A percentile compares a stretch with the other conserved stretches of the same genome.
Evolutionary conservation across 2,113 vertebrate genomes (phyloP).

Genomic region (Scopus umbretta): DNA sequence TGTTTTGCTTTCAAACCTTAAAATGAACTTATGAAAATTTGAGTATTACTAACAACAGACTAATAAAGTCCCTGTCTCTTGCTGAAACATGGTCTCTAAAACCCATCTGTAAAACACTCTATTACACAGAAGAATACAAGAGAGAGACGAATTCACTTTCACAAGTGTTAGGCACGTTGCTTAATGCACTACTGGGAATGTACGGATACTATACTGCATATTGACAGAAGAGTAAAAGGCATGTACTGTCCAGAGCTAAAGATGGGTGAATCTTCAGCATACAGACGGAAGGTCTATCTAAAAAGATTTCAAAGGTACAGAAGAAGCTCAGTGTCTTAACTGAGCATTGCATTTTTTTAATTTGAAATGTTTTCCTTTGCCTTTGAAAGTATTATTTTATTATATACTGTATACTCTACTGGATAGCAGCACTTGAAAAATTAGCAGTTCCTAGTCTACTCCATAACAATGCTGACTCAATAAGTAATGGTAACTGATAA

Average conservation of each 20-base stretch:
- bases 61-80: neutral
- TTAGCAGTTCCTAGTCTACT: neutral
- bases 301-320: neutral
- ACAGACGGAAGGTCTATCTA: neutral
- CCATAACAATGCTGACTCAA: neutral
- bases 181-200: neutral
- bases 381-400: neutral
- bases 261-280: neutral
- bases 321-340: neutral
- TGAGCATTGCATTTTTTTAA: neutral
- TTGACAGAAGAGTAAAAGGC: neutral
- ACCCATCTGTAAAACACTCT: neutral
- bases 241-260: neutral
- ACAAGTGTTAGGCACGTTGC: neutral
- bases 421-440: neutral
- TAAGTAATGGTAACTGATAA: neutral
- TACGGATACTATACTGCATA: neutral
- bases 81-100: neutral
- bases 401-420: neutral
- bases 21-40: neutral
- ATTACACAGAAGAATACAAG: neutral
- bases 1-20: neutral
- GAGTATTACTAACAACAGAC: neutral
- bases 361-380: neutral
- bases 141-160: neutral